These are phyloP conservation scores for Sanderia malayensis DNA, from an alignment of 30 jellyfish, hydroid and myxozoan species.

Conservation along the genomic window DNA sequence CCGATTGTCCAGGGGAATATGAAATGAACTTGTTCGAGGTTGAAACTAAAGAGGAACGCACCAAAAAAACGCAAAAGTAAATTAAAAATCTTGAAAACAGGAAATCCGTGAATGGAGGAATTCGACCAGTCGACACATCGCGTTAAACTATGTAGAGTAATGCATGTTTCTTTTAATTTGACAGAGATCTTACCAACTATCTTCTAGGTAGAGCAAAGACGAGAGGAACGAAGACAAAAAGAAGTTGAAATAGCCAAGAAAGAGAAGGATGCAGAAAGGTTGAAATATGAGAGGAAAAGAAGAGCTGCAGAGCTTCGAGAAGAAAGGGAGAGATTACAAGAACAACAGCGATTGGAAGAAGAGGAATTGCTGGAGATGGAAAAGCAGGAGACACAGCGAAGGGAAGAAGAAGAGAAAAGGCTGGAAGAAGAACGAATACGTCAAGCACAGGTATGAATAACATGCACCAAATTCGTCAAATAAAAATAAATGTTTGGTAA, in stretches of 20 bases:
- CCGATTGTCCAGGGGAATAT: no score
- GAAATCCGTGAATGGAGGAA: no score
- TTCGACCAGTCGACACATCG: no score
- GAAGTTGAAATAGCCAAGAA: slow-evolving; percentile 62
- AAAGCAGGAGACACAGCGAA: slow-evolving; percentile 8
- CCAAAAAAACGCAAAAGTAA: no score
- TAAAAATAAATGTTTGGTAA: no score
- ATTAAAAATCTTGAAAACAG: no score
- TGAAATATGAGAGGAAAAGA: slow-evolving; percentile 38
- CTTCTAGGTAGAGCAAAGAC: slow-evolving; percentile 65
- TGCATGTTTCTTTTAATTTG: no score
- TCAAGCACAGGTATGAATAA: slow-evolving; percentile 54
- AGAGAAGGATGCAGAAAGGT: slow-evolving; percentile 43
- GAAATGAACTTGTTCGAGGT: no score
- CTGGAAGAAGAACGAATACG: slow-evolving; percentile 55
- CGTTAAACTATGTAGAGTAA: no score
- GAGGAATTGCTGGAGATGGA: slow-evolving; percentile 28
- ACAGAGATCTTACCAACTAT: no score
- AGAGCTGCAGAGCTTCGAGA: slow-evolving; percentile 38
- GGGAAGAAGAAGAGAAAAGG: slow-evolving; percentile 59
- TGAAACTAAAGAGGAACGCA: no score
- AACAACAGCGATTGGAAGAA: slow-evolving; percentile 41
- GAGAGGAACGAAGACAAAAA: slow-evolving; percentile 59
- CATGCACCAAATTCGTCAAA: no score
- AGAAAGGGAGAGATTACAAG: slow-evolving; percentile 37